Base-by-base conservation (phyloP, 2,888 invertebrate species). In the Pecten maximus region DNA sequence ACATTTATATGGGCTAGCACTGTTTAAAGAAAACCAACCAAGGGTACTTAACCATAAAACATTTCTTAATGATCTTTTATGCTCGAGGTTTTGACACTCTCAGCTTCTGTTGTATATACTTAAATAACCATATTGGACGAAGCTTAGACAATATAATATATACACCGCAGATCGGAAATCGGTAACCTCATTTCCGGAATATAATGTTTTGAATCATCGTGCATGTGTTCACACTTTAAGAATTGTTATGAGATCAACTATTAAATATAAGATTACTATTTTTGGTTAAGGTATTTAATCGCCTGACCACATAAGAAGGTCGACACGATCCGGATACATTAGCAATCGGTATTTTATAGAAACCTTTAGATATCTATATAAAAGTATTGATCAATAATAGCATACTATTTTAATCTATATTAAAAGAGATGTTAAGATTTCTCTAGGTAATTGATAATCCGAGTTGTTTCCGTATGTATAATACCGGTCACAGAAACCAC, bases 101-200 rank as follows among this genome's bases (percentile, higher is more conserved):
- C 35, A 28, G n/a, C 60, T 60, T 74, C 74, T 60, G 74, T 74
- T 35, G 74, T 74, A 28, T 35, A 74, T 6, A 28, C 12, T 74
- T 74, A 28, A 35, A 0, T 19, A 54, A n/a, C 54, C 6, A 48
- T 15, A 54, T 35, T 74, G 35, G 23, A 35, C 19, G 28, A 74
- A 10, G 16, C 28, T 60, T n/a, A 10, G 28, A 60, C 10, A 74
- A 10, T 4, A 10, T 28, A 28, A 10, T 12, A 35, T 35, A 74
- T 74, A 74, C 10, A 35, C 74, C 28, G 12, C 35, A 74, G 35
- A 74, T 74, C 74, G 74, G 74, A 74, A 74, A 35, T 74, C 74
- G 35, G 74, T 74, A 74, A 28, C 74, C 74, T 74, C 74, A 74
- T 74, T 74, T 74, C 74, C 74, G 74, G 74, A 74, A 74, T 35